Base-by-base conservation (phyloP, 2,797 vertebrate species). In the Protonibea diacanthus region DNA sequence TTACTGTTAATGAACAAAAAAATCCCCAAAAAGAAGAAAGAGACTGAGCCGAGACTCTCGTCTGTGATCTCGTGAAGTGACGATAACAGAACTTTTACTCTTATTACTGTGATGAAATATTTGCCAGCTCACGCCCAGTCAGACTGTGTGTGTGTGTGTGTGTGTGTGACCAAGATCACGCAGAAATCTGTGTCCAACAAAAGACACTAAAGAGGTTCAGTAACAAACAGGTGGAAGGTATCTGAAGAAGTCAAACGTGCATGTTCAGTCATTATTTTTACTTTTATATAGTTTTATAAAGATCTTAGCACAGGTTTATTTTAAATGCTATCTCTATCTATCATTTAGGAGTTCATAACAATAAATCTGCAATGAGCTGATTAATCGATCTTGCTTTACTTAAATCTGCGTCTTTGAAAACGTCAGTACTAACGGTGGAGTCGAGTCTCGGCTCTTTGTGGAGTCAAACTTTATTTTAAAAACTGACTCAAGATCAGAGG, bases 221-320 rank as follows among this genome's bases (percentile, higher is more conserved):
- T n/a, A 51, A 58, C 72, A 59, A 75, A 67, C 73, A 51, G 21
- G 29, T 74, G 53, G 62, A 55, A 45, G n/a, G n/a, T n/a, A n/a
- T n/a, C n/a, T n/a, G n/a, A n/a, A n/a, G n/a, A n/a, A 45, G 48
- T 42, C 10, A 42, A 13, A 42, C 18, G 17, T 38, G 44, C 29
- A 25, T 20, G 25, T 51, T 38, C 6, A 51, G 29, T 51, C 13
- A 9, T 20, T 20, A 33, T 59, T 10, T 21, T 42, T 29, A 6
- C 27, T 29, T 29, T 29, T 29, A 29, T 29, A 29, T 29, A 29
- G 27, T 29, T 29, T 29, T 29, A 29, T 29, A 29, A 29, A 29
- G 27, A 1, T 29, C 27, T 29, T 0, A 5, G 27, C 27, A 29
- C 27, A 29, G 27, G 27, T 29, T 27, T 27, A 27, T 27, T 27